Evolutionary conservation across 2,113 vertebrate species (phyloP).

Genomic region (Mastomys coucha): DNA sequence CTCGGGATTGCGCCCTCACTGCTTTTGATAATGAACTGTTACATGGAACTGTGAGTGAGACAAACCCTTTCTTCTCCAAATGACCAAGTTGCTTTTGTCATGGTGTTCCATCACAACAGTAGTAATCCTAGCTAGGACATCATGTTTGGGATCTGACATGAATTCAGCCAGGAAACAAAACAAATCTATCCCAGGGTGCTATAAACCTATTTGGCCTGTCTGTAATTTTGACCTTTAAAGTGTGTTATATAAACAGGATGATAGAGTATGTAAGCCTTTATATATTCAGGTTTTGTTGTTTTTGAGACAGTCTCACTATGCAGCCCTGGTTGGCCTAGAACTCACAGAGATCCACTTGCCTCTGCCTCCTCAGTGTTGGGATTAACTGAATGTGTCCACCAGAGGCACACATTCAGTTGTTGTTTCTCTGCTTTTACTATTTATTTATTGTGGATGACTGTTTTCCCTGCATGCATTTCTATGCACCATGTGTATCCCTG

Average conservation of each 20-base stretch:
- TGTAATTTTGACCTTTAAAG: constrained; percentile 48
- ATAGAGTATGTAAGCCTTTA: neutral
- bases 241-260: constrained; percentile 38
- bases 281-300: neutral
- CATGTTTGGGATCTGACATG: neutral
- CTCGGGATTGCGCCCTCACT: neutral
- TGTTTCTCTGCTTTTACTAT: neutral
- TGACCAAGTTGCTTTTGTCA: neutral
- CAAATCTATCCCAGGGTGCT: neutral
- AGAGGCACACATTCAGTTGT: neutral
- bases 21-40: neutral
- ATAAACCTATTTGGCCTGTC: neutral
- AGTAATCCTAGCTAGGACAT: neutral
- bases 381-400: neutral
- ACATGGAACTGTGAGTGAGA: neutral
- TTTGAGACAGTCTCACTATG: neutral
- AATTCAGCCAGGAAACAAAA: neutral
- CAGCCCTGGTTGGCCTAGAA: neutral
- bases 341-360: neutral
- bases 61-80: neutral
- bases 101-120: neutral
- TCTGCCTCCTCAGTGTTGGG: neutral
- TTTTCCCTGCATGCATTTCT: neutral
- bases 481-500: neutral
- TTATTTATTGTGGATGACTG: neutral